Evolutionary conservation across 2,888 invertebrate species (phyloP), one percentile per base, ranked within the genome.

Genomic region (Limnephilus lunatus): DNA sequence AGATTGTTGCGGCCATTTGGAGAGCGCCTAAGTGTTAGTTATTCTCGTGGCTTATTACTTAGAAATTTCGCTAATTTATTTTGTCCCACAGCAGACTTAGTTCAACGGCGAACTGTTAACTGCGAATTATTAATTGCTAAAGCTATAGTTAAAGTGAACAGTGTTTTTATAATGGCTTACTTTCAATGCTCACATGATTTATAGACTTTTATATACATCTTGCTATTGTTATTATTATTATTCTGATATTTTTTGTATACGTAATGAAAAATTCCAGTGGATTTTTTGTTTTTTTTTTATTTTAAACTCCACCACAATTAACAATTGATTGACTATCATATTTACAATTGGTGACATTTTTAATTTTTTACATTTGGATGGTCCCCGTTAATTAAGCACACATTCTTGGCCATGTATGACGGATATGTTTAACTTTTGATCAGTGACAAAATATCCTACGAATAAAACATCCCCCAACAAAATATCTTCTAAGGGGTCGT

Each of bases 1-100:
- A 1, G 25, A 68, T n/a, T 68, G 9, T 68, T 68, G 9, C 25
- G 68, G 68, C 68, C 68, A 68, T 68, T 83, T 19, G 25, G 32
- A 83, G 83, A 83, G 35, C 25, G 83, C 83, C 83, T 83, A 83
- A 83, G 25, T n/a, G 31, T 82, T 82, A 32, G 32, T 82, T 35
- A 25, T 35, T 19, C 83, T 32, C 68, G 2, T 83, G 83, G 83
- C 83, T 32, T 32, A 35, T 35, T 35, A 83, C 32, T 25, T 83
- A 83, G 31, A 83, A 83, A 35, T 83, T 83, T 35, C 25, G 31
- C 82, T 31, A 15, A 82, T 31, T 31, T 82, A 15, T 82, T 81
- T 30, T 82, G 83, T 68, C 25, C 25, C 25, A n/a, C 68, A 5
- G 68, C 25, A 68, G 25, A 68, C 53, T 19, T 15, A 5, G 25